A percentile compares a stretch with the other conserved stretches of the same genome.
phyloP scores from a whole-genome alignment of 2,797 vertebrate species.

The Neosilurus hyrtlii region DNA sequence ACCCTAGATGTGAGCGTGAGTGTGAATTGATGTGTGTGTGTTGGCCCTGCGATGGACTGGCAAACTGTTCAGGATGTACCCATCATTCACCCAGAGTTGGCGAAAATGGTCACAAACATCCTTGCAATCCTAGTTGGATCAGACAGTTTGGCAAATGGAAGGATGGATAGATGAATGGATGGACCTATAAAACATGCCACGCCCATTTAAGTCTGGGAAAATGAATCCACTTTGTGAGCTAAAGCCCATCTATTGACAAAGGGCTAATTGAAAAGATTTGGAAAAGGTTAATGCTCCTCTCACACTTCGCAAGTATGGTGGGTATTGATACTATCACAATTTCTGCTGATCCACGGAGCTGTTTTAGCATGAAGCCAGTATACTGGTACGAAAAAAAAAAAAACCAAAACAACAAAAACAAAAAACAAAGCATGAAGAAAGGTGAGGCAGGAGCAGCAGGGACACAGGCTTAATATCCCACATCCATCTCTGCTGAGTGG shows the following conservation, averaged over 20 bases:
- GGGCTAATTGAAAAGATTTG: not conserved
- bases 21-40: no score
- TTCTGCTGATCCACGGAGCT: slow-evolving; percentile 27
- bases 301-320: slow-evolving; percentile 2
- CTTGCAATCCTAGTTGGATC: no score
- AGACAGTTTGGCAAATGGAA: no score
- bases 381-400: slow-evolving; percentile 16
- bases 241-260: slow-evolving; percentile 18
- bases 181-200: not conserved
- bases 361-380: slow-evolving; percentile 27
- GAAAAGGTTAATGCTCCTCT: slow-evolving; percentile 16
- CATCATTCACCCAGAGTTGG: no score
- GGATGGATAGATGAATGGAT: no score
- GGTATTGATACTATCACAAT: slow-evolving; percentile 14
- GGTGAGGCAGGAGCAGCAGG: slow-evolving; percentile 45
- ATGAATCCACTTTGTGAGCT: not conserved
- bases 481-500: slow-evolving; percentile 52
- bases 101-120: no score
- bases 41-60: no score
- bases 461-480: slow-evolving; percentile 47
- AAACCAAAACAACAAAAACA: no score
- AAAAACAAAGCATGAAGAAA: slow-evolving; percentile 38
- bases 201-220: slow-evolving; percentile 13
- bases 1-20: no score
- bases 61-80: no score